Evolutionary conservation across 2,888 invertebrate species (phyloP).

Genomic region (Amblyteles armatorius): DNA sequence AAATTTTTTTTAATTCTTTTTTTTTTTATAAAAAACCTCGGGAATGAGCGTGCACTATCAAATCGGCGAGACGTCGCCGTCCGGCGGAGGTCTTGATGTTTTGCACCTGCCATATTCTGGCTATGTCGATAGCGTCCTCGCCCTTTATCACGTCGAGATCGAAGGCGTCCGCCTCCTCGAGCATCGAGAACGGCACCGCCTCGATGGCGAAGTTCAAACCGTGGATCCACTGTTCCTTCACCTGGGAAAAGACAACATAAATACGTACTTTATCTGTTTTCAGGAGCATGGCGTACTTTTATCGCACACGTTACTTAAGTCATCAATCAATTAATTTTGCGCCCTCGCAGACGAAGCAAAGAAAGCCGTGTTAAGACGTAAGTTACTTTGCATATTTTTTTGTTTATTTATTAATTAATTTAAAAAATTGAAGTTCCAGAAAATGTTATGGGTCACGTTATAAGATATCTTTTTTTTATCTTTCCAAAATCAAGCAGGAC

Average conservation of each 20-base stretch:
- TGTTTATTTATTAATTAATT: no score
- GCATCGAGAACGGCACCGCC: constrained; percentile 86
- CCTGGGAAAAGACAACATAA: constrained; percentile 68
- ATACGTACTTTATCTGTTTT: neutral
- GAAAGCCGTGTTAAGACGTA: no score
- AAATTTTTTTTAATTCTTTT: neutral
- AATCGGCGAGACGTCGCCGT: constrained; percentile 87
- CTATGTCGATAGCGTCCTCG: constrained; percentile 86
- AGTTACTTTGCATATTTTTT: no score
- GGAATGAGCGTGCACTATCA: constrained; percentile 89
- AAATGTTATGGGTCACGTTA: no score
- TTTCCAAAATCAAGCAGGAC: no score
- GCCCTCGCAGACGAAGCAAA: no score
- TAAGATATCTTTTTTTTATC: no score
- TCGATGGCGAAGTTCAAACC: constrained; percentile 88
- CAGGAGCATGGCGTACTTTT: neutral
- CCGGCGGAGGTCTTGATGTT: constrained; percentile 88
- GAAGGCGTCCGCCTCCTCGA: constrained; percentile 87
- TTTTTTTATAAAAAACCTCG: constrained; percentile 70
- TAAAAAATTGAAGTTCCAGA: no score
- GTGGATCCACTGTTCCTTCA: constrained; percentile 86
- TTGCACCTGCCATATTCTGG: constrained; percentile 88
- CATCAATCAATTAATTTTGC: no score
- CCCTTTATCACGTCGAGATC: constrained; percentile 87
- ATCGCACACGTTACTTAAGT: no score